Conservation (phyloP, 2,797 vertebrate genomes). For the Rhinophrynus dorsalis region DNA sequence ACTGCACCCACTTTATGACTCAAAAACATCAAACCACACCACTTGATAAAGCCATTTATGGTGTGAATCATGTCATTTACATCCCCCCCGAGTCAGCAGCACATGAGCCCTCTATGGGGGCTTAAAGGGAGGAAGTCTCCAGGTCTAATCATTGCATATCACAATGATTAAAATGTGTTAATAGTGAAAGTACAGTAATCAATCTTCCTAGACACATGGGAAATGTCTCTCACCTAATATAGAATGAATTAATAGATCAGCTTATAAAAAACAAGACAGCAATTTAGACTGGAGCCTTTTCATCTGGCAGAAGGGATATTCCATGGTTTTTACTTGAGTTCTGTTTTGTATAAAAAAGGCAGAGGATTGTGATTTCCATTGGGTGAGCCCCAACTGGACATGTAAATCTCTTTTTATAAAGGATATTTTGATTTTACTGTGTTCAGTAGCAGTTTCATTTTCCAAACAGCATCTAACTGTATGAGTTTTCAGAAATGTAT, state of each 20-base stretch:
- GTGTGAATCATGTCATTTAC: too few relatives aligned
- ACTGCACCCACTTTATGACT: too few relatives aligned
- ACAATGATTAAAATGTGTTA: not conserved
- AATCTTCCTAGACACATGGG: not conserved
- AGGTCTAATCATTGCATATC: too few relatives aligned
- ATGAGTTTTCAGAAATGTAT: too few relatives aligned
- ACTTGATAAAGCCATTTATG: too few relatives aligned
- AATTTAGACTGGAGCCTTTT: constrained; percentile 17
- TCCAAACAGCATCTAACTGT: too few relatives aligned
- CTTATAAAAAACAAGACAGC: constrained; percentile 34
- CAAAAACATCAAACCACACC: too few relatives aligned
- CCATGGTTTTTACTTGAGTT: constrained; percentile 5
- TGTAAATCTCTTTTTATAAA: not conserved
- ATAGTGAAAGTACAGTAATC: not conserved
- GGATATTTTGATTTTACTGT: not conserved
- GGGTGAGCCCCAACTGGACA: constrained; percentile 29
- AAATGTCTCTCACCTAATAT: not conserved
- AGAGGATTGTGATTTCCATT: constrained; percentile 8
- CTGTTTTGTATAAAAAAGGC: constrained; percentile 27
- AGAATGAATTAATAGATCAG: not conserved
- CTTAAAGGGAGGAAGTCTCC: too few relatives aligned
- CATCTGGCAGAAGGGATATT: constrained; percentile 40
- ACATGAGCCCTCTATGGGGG: too few relatives aligned
- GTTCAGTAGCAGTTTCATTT: not conserved
- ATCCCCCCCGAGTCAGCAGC: too few relatives aligned